Conservation (phyloP, 2,113 vertebrate genomes). For the Spea multiplicata region DNA sequence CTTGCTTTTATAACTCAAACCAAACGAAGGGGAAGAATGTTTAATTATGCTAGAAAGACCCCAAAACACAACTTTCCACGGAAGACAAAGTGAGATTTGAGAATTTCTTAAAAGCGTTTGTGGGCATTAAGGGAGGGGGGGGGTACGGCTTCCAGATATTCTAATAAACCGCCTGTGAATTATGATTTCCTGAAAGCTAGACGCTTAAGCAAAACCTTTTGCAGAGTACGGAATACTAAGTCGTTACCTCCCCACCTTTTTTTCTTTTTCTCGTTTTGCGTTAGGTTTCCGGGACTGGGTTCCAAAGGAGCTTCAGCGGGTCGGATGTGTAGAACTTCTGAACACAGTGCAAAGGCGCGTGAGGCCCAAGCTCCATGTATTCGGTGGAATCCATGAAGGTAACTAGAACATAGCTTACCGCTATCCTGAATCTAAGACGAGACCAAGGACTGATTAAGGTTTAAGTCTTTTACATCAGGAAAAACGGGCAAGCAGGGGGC, state of each 20-base stretch:
- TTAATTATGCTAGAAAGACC: slow-evolving; percentile 61
- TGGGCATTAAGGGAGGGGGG: slow-evolving; percentile 66
- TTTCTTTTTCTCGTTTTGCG: slow-evolving; percentile 47
- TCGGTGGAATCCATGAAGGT: slow-evolving; percentile 97
- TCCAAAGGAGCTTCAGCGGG: slow-evolving; percentile 94
- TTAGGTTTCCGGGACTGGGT: slow-evolving; percentile 97
- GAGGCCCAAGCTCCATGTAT: slow-evolving; percentile 91
- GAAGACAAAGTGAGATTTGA: slow-evolving; percentile 65
- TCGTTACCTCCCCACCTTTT: slow-evolving; percentile 48
- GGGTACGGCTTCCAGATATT: slow-evolving; percentile 73
- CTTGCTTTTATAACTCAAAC: slow-evolving; percentile 61
- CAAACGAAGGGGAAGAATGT: slow-evolving; percentile 53
- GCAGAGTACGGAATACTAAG: slow-evolving; percentile 63
- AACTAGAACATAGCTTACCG: slow-evolving; percentile 36
- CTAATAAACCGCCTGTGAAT: slow-evolving; percentile 68
- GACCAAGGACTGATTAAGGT: no score
- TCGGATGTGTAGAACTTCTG: slow-evolving; percentile 94
- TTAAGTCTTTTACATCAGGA: no score
- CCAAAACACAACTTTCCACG: slow-evolving; percentile 51
- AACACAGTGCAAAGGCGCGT: slow-evolving; percentile 96
- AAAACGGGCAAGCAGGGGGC: no score
- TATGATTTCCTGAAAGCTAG: slow-evolving; percentile 68
- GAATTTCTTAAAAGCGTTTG: slow-evolving; percentile 71
- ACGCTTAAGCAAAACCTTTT: slow-evolving; percentile 57
- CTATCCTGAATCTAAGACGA: no score